Conservation (phyloP, 2,797 vertebrate species). For the Epinephelus malabaricus region DNA sequence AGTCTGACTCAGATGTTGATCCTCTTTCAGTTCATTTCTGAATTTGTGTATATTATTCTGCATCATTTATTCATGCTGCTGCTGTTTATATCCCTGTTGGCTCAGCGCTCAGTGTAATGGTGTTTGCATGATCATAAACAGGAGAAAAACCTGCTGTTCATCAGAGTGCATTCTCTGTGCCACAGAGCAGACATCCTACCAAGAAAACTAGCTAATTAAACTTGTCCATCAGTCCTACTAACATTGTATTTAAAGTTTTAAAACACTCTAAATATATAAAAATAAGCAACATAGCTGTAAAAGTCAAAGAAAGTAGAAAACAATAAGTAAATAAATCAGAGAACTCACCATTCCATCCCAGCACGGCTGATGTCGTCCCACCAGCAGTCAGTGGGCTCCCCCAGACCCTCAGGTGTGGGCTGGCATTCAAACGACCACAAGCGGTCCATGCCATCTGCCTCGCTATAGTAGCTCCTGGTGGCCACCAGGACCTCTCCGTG, state of each 20-base stretch:
- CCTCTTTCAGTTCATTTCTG: background rate
- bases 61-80: background rate
- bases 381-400: constrained; percentile 96
- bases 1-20: constrained; percentile 20
- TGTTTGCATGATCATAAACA: constrained; percentile 8
- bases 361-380: constrained; percentile 98
- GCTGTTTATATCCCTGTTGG: background rate
- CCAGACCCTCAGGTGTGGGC: constrained; percentile 89
- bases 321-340: constrained; percentile 5
- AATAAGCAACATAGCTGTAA: background rate
- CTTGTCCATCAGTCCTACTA: background rate
- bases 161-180: background rate
- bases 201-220: background rate
- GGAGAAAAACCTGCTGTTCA: constrained; percentile 1
- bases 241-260: background rate
- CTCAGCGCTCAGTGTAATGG: background rate
- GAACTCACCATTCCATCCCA: constrained; percentile 95
- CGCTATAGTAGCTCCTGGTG: constrained; percentile 91
- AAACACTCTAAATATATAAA: background rate
- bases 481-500: constrained; percentile 94
- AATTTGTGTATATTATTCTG: background rate
- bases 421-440: constrained; percentile 96
- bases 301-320: constrained; percentile 13
- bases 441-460: constrained; percentile 92
- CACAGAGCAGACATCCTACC: background rate